Evolutionary conservation across 1,140 invertebrate species (phyloP), one percentile per base, ranked within the genome.

Genomic region (Prorops nasuta): DNA sequence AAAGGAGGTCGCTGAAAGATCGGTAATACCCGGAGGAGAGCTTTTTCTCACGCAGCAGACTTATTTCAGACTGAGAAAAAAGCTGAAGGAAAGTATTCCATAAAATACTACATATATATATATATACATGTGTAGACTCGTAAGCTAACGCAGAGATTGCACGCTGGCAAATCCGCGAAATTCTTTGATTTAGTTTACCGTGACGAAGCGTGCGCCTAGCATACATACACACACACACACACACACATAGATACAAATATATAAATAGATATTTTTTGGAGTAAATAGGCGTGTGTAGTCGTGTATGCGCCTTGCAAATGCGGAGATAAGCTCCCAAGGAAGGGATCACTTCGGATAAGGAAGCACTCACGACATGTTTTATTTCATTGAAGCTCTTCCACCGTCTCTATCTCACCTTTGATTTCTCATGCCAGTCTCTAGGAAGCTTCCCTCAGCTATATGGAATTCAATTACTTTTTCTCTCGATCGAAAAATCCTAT

Each of bases 381-480:
- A 64, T 63, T 66, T 64, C 60, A 64, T 60, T 63, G 50, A n/a
- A n/a, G n/a, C n/a, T n/a, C n/a, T n/a, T n/a, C n/a, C 51, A 39
- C 38, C 35, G 7, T 28, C 16, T 21, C 45, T 28, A 38, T 34
- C 17, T 47, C 46, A 16, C 15, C 36, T 17, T 34, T 49, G 39
- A 55, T 50, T 35, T n/a, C 48, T 14, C 21, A 32, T 52, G 47
- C 39, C 15, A 10, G 15, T 17, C 3, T 21, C 15, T 16, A 24
- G 17, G 14, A 16, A 3, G 14, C 20, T 14, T 22, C 17, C 15
- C 16, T 15, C 14, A 12, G 2, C 39, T 22, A 12, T 28, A 28
- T 16, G 24, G 18, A 42, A 42, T 28, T 18, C 8, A 31, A 12
- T 42, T 24, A 17, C 18, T 24, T 14, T 34, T 20, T 15, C 42